These are phyloP conservation scores for Trichomalopsis sarcophagae DNA, from an alignment of 1,140 invertebrate genomes.

Conservation along the genomic window DNA sequence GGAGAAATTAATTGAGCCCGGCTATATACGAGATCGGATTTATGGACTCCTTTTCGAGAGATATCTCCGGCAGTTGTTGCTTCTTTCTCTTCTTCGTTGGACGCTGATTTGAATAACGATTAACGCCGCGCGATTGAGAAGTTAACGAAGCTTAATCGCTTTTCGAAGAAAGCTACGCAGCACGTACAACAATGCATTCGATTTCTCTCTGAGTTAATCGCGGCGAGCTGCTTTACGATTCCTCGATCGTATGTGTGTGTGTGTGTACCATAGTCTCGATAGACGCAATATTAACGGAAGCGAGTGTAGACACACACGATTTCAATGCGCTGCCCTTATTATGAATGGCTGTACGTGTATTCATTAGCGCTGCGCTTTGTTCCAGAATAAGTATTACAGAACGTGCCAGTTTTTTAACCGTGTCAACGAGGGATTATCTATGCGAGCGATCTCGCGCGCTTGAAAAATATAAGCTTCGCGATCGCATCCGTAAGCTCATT, in stretches of 20 bases:
- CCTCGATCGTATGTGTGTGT: too few species aligned
- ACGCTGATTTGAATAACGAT: constrained; percentile 24
- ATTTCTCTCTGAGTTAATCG: neutral
- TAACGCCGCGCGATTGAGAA: neutral
- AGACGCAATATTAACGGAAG: too few species aligned
- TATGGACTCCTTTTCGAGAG: constrained; percentile 23
- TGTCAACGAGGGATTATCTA: neutral
- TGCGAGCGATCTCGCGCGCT: neutral
- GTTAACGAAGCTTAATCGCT: neutral
- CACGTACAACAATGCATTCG: neutral
- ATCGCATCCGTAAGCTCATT: too few species aligned
- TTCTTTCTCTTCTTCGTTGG: neutral
- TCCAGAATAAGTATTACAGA: too few species aligned
- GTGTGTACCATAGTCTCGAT: too few species aligned
- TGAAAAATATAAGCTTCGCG: neutral
- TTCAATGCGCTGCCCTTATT: too few species aligned
- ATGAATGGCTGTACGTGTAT: neutral
- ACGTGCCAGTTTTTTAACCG: neutral
- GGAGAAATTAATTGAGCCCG: constrained; percentile 33
- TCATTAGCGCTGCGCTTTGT: neutral
- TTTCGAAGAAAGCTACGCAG: too few species aligned
- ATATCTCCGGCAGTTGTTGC: neutral
- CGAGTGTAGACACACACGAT: too few species aligned
- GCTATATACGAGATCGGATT: constrained; percentile 10
- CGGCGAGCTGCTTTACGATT: too few species aligned